These are phyloP conservation scores for Sthenelais limicola DNA, from an alignment of 2,888 invertebrate species.

Conservation along the genomic window DNA sequence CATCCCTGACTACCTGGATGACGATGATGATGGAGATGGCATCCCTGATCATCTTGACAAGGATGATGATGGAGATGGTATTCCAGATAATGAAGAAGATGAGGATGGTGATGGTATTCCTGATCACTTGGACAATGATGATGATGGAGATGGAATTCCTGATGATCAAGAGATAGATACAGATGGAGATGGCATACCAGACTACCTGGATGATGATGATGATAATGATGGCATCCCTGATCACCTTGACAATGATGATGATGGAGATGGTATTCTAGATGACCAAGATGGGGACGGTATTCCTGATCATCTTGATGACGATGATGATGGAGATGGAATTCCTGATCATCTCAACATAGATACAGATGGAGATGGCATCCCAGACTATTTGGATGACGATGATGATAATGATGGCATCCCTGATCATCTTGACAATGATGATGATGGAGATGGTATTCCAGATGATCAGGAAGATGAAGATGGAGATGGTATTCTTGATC, in stretches of 20 bases:
- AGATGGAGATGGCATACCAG: slow-evolving; percentile 64
- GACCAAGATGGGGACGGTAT: slow-evolving; percentile 51
- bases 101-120: slow-evolving; percentile 58
- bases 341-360: slow-evolving; percentile 58
- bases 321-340: slow-evolving; percentile 67
- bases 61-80: slow-evolving; percentile 52
- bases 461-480: slow-evolving; percentile 55
- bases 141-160: slow-evolving; percentile 58
- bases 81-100: slow-evolving; percentile 57
- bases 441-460: slow-evolving; percentile 52
- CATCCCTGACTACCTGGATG: slow-evolving; percentile 50
- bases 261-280: slow-evolving; percentile 57
- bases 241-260: slow-evolving; percentile 53
- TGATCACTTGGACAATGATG: slow-evolving; percentile 48
- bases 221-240: slow-evolving; percentile 54
- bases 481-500: slow-evolving; percentile 57
- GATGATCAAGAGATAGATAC: slow-evolving; percentile 50
- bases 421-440: slow-evolving; percentile 59
- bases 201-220: slow-evolving; percentile 50
- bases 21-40: slow-evolving; percentile 50
- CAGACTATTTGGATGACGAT: slow-evolving; percentile 44
- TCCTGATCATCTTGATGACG: slow-evolving; percentile 48
- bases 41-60: slow-evolving; percentile 46
- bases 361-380: slow-evolving; percentile 55
- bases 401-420: slow-evolving; percentile 58